Evolutionary conservation across 2,888 invertebrate species (phyloP).

Genomic region (Microctonus hyperodae): DNA sequence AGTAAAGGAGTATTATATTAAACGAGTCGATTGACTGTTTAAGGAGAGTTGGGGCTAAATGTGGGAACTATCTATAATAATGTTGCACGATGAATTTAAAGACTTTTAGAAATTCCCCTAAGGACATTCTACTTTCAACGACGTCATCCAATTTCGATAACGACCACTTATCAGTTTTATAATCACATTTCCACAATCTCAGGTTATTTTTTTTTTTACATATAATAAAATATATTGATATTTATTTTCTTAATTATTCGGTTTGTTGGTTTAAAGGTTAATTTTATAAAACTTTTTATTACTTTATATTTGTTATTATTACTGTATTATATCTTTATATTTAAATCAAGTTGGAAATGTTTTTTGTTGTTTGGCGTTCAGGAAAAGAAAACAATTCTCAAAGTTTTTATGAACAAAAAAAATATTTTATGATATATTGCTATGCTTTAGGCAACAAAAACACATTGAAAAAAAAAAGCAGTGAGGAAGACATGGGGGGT

Average conservation of each 20-base stretch:
- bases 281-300: neutral
- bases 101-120: constrained; percentile 16
- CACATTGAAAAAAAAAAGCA: neutral
- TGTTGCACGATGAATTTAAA: constrained; percentile 15
- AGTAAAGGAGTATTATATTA: neutral
- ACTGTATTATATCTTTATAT: neutral
- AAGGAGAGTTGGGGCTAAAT: neutral
- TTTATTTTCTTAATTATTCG: neutral
- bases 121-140: constrained; percentile 14
- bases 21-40: neutral
- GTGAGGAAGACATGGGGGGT: neutral
- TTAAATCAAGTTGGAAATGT: neutral
- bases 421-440: neutral
- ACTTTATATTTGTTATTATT: neutral
- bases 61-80: constrained; percentile 21
- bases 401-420: neutral
- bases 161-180: constrained; percentile 18
- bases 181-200: neutral
- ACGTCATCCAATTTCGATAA: constrained; percentile 24
- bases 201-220: neutral
- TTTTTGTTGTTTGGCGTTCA: neutral
- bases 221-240: neutral
- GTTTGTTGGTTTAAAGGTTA: neutral
- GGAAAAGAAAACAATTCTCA: neutral
- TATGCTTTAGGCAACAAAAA: neutral